Base-by-base conservation (phyloP, 2,888 invertebrate genomes). In the Craniophora ligustri region DNA sequence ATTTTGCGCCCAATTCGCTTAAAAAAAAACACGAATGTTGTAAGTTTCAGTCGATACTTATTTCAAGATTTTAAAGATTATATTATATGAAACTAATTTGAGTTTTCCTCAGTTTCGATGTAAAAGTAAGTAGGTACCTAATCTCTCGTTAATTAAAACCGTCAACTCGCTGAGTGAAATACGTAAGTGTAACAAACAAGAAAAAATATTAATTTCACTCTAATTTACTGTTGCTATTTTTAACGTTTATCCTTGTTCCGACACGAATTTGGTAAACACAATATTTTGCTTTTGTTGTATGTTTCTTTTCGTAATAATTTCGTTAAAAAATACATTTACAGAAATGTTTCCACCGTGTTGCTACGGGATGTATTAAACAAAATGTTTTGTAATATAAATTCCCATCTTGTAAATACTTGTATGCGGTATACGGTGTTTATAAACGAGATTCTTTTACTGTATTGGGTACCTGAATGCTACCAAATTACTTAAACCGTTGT, bases 401-500 rank as follows among this genome's bases (percentile, higher is more conserved):
- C 49, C 21, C 15, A 63, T 50, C 44, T 58, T 47, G 19, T 40
- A 56, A 57, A 56, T 59, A 46, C 48, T 50, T 39, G 32, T 26
- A n/a, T n/a, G n/a, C n/a, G n/a, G n/a, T 41, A 21, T 50, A 41
- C 59, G 45, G 36, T 21, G 30, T 53, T 8, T 56, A 39, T 46
- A 59, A 69, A 67, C 55, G 51, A 60, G 62, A 71, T 76, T 81
- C 62, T 72, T 72, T 61, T 49, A 78, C 71, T 49, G 62, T 72
- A 78, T 80, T 75, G 51, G 59, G 63, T 70, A 74, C 10, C n/a
- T 26, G n/a, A 70, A 70, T 59, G 65, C 75, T 75, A 62, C 71
- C 76, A 79, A 76, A 78, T 78, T 77, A 67, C 72, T 67, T 76
- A 77, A 75, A 74, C 75, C 72, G 63, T 58, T 68, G 62, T 72